phyloP scores from a whole-genome alignment of 2,113 vertebrate genomes.

The Phocoena sinus region DNA sequence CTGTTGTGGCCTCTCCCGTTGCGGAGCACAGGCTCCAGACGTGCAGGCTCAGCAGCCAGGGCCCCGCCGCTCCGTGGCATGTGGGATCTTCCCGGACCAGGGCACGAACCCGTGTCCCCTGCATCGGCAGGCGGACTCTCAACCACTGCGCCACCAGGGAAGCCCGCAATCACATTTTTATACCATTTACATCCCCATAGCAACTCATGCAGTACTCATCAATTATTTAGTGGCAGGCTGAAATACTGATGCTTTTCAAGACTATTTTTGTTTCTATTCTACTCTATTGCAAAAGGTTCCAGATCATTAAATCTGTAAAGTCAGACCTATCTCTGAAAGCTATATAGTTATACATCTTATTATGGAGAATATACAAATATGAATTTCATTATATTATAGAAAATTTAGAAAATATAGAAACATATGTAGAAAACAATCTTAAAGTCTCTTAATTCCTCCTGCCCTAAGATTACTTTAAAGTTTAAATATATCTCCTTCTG shows the following conservation, averaged over 20 bases:
- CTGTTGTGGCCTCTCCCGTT: no score
- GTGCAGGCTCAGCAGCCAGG: no score
- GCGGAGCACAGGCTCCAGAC: no score
- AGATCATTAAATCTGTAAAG: not conserved
- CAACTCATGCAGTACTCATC: not conserved
- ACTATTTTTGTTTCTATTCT: conserved; percentile 7
- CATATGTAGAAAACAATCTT: not conserved
- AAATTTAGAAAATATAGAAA: not conserved
- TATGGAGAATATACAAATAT: not conserved
- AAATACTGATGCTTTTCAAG: not conserved
- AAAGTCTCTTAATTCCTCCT: not conserved
- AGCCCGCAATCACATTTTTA: not conserved
- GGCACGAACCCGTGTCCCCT: no score
- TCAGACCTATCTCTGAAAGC: not conserved
- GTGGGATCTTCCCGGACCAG: no score
- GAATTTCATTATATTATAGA: not conserved
- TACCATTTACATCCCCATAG: not conserved
- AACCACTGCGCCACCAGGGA: no score
- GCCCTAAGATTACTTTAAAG: not conserved
- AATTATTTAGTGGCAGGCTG: not conserved
- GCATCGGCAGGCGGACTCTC: no score
- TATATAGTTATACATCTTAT: not conserved
- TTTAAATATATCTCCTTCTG: not conserved
- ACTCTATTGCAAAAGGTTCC: not conserved
- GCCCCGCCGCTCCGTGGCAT: no score